These are phyloP conservation scores for Marisa cornuarietis DNA, from an alignment of 1,140 invertebrate species.

Conservation along the genomic window DNA sequence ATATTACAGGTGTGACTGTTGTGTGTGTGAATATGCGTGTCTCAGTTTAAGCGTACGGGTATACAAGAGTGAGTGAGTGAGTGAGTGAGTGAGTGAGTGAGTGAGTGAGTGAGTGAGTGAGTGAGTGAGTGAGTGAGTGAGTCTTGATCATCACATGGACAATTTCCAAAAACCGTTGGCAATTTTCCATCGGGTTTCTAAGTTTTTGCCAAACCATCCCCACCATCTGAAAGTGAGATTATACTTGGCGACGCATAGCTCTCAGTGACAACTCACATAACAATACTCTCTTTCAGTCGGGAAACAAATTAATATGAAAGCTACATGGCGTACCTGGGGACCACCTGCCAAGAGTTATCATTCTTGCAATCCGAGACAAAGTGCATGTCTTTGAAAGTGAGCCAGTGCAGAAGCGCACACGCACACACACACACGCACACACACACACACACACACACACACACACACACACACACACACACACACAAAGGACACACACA, in stretches of 20 bases:
- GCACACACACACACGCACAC: neutral
- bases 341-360: too few relatives aligned
- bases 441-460: conserved; percentile 4
- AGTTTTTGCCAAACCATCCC: too few relatives aligned
- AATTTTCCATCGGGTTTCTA: too few relatives aligned
- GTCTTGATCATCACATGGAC: neutral
- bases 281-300: too few relatives aligned
- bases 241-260: too few relatives aligned
- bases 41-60: neutral
- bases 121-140: neutral
- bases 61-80: conserved; percentile 9
- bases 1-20: neutral
- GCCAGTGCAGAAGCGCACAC: neutral
- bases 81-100: neutral
- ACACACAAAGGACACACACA: too few relatives aligned
- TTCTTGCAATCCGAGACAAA: too few relatives aligned
- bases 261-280: too few relatives aligned
- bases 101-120: conserved; percentile 5
- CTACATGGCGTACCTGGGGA: too few relatives aligned
- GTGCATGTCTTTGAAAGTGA: neutral
- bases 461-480: neutral
- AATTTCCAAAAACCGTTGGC: neutral
- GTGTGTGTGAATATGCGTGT: conserved; percentile 5
- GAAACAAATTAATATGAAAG: too few relatives aligned
- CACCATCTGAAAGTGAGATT: too few relatives aligned